phyloP scores from a whole-genome alignment of 2,797 vertebrate species.

The Numenius phaeopus region DNA sequence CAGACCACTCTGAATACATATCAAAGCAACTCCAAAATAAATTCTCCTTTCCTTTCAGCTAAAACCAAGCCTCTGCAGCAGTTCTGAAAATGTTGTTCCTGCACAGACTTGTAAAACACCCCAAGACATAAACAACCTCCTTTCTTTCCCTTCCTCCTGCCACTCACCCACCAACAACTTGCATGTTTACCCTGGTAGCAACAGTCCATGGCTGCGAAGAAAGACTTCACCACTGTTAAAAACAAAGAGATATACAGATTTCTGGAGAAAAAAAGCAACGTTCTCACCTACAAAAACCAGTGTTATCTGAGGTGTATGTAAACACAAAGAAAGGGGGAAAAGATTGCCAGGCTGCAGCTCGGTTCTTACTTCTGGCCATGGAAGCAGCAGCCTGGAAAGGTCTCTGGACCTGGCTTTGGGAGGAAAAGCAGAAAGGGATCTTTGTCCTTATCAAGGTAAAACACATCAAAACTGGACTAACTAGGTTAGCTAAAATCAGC shows the following conservation, averaged over 20 bases:
- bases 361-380: background rate
- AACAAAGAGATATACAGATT: background rate
- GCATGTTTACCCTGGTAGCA: fast-evolving
- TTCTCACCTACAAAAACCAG: background rate
- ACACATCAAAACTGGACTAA: background rate
- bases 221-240: background rate
- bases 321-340: background rate
- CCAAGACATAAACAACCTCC: fast-evolving
- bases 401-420: fast-evolving
- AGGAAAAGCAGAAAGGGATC: background rate
- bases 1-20: fast-evolving
- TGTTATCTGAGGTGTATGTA: background rate
- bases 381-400: background rate
- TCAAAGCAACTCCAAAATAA: background rate
- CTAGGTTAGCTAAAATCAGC: background rate
- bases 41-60: background rate
- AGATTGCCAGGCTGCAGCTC: background rate
- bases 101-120: background rate
- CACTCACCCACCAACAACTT: background rate
- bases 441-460: background rate
- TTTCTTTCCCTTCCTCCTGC: background rate
- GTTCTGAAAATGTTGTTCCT: background rate
- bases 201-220: background rate
- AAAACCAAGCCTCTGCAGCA: background rate
- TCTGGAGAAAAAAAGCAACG: background rate